A percentile compares a stretch with the other conserved stretches of the same genome.
Evolutionary conservation across 2,113 vertebrate genomes (phyloP).

Genomic region (Passer domesticus): DNA sequence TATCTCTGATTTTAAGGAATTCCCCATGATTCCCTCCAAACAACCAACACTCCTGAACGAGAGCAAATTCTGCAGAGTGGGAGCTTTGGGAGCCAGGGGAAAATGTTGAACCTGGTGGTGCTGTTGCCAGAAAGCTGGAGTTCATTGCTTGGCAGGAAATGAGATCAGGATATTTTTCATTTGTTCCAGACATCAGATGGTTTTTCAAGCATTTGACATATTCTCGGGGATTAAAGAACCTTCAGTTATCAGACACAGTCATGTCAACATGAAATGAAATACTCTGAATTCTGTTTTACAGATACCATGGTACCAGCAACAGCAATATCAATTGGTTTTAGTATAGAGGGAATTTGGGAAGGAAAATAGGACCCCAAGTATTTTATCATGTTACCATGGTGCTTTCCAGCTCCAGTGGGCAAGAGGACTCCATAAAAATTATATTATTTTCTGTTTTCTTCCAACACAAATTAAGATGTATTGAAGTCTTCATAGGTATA

Average conservation of each 20-base stretch:
- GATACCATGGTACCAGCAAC: neutral
- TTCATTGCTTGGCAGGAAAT: neutral
- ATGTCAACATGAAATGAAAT: neutral
- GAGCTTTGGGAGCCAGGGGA: neutral
- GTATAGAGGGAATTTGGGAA: neutral
- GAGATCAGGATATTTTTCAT: neutral
- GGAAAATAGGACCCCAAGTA: neutral
- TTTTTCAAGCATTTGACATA: neutral
- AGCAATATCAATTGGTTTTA: neutral
- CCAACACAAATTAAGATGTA: neutral
- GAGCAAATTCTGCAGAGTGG: neutral
- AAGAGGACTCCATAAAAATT: neutral
- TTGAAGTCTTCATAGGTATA: neutral
- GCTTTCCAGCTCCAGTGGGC: neutral
- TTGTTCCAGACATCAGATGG: slow-evolving; percentile 4
- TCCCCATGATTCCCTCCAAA: neutral
- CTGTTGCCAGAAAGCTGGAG: neutral
- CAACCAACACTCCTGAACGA: fast-evolving
- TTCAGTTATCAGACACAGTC: neutral
- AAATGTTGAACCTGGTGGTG: neutral
- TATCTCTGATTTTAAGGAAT: neutral
- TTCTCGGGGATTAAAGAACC: neutral
- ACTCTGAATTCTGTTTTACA: neutral
- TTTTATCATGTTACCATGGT: neutral
- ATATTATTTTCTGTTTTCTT: neutral